Conservation (phyloP, 2,113 vertebrate genomes). For the Muntiacus muntjak region DNA sequence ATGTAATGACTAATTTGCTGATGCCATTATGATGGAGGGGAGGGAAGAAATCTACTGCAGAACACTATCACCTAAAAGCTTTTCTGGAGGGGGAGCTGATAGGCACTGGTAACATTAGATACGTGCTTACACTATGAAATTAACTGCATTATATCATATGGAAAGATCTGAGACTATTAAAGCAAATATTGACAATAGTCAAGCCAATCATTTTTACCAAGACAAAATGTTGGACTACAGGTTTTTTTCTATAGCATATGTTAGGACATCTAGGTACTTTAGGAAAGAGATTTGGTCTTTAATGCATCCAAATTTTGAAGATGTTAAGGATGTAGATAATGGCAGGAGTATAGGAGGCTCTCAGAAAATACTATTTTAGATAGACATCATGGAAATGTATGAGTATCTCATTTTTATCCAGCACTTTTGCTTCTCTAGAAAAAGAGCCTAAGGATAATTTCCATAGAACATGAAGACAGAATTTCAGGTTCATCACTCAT, state of each 20-base stretch:
- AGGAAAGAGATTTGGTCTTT: not conserved
- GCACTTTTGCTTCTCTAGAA: not conserved
- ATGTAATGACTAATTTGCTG: constrained; percentile 17
- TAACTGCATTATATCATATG: not conserved
- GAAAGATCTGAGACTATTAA: not conserved
- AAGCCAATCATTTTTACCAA: not conserved
- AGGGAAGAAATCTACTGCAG: not conserved
- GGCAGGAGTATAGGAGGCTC: not conserved
- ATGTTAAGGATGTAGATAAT: not conserved
- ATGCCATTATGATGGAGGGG: not conserved
- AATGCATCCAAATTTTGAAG: not conserved
- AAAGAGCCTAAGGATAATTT: not conserved
- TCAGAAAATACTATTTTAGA: not conserved
- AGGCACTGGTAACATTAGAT: not conserved
- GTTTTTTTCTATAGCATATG: not conserved
- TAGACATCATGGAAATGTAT: not conserved
- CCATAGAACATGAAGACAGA: not conserved
- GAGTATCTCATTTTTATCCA: not conserved
- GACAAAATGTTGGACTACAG: not conserved
- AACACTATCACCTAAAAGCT: not conserved
- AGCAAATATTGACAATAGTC: not conserved
- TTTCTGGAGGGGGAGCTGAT: not conserved
- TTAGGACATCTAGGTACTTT: not conserved
- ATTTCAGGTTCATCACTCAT: not conserved
- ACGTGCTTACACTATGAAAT: not conserved